These are phyloP conservation scores for Vulpes ferrilata DNA, from an alignment of 2,113 vertebrate species.

Conservation along the genomic window DNA sequence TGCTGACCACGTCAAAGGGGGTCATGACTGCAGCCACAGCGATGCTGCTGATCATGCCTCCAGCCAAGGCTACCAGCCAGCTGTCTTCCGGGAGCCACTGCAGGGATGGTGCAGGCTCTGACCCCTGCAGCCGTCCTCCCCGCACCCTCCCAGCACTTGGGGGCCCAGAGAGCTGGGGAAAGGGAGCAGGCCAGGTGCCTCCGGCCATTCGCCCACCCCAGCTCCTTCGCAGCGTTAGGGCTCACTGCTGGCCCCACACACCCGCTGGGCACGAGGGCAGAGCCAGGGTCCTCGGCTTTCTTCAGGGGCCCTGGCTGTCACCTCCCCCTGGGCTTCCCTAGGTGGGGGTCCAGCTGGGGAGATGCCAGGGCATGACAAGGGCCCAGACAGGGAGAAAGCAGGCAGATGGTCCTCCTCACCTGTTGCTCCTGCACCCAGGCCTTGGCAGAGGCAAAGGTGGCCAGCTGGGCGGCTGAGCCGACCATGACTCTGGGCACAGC, in stretches of 20 bases:
- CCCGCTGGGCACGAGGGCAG: neutral
- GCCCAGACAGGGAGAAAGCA: neutral
- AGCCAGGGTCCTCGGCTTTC: neutral
- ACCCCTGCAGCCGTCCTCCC: neutral
- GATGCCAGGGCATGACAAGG: neutral
- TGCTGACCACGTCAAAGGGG: constrained; percentile 96
- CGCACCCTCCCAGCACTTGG: neutral
- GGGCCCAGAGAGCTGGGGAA: neutral
- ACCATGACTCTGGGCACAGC: constrained; percentile 95
- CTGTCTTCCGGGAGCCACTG: constrained; percentile 93
- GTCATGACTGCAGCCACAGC: constrained; percentile 94
- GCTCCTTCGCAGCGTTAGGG: neutral
- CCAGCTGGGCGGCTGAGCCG: constrained; percentile 94
- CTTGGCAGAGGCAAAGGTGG: constrained; percentile 95
- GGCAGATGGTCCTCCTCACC: constrained; percentile 81
- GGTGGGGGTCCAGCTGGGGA: neutral
- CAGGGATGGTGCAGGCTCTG: neutral
- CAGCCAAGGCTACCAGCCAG: constrained; percentile 92
- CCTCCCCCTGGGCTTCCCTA: constrained; percentile 64
- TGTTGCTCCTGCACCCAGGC: constrained; percentile 90
- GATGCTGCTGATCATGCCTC: constrained; percentile 94
- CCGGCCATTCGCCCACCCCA: neutral
- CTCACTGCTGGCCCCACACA: neutral
- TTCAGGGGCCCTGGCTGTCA: neutral
- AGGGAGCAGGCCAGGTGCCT: neutral